These are phyloP conservation scores for Hapalemur alaotrensis DNA, from an alignment of 2,797 vertebrate species.

Conservation along the genomic window DNA sequence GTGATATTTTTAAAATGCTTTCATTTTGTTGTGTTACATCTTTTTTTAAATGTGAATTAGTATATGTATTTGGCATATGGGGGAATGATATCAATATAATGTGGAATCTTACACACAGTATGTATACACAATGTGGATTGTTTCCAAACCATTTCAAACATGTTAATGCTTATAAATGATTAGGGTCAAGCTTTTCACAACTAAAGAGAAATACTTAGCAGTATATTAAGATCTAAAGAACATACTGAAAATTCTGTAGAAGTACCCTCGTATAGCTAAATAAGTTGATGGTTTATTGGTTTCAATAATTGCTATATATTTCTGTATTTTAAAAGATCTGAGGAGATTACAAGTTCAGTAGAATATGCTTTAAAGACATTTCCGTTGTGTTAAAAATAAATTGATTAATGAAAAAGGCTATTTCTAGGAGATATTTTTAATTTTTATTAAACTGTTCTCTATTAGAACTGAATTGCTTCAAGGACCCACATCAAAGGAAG, in stretches of 20 bases:
- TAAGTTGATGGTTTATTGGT: not conserved
- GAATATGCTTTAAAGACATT: not conserved
- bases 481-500: slow-evolving; percentile 22
- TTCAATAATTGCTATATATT: not conserved
- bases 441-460: slow-evolving; percentile 21
- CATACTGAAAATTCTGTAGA: not conserved
- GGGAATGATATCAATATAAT: not conserved
- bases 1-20: not conserved
- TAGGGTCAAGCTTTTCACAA: slow-evolving; percentile 7
- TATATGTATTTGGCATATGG: not conserved
- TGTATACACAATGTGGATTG: not conserved
- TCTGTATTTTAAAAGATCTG: not conserved
- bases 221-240: slow-evolving; percentile 6
- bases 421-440: slow-evolving; percentile 20
- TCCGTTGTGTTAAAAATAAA: slow-evolving; percentile 17
- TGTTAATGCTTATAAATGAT: slow-evolving; percentile 21
- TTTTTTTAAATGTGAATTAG: not conserved
- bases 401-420: not conserved
- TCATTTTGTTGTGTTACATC: not conserved
- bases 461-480: slow-evolving; percentile 6
- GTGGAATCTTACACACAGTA: not conserved
- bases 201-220: slow-evolving; percentile 18
- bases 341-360: not conserved
- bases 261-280: not conserved
- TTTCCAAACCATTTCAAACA: not conserved